Percentiles rank a stretch among this genome's conserved stretches.
These are phyloP conservation scores for Melanchra persicariae DNA, from an alignment of 2,888 invertebrate genomes.

Conservation along the genomic window DNA sequence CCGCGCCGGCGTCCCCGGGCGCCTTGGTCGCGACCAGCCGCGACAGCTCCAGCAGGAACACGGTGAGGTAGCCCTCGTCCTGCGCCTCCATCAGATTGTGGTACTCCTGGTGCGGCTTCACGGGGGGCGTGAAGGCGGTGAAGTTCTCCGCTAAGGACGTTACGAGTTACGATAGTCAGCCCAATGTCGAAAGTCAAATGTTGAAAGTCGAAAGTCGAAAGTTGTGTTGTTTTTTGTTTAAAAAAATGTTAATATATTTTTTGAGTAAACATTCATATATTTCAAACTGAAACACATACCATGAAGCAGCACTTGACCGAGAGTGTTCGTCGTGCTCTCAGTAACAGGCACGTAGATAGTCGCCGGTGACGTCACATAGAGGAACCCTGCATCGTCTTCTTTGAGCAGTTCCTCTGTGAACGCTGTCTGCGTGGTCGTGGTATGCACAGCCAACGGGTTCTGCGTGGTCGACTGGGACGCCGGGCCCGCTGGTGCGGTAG, in stretches of 20 bases:
- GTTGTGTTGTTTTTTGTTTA: too few relatives aligned
- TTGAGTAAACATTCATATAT: too few relatives aligned
- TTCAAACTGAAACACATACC: neutral
- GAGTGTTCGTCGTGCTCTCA: neutral
- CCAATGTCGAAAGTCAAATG: neutral
- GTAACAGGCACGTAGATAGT: neutral
- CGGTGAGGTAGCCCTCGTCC: neutral
- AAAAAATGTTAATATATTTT: too few relatives aligned
- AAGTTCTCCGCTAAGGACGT: neutral
- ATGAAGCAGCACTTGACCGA: neutral
- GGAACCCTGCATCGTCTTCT: neutral
- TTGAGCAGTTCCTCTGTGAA: neutral
- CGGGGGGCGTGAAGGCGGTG: neutral
- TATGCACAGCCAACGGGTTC: accelerated
- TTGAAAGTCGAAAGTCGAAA: too few relatives aligned
- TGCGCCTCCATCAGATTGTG: neutral
- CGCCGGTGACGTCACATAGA: neutral
- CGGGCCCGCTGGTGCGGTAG: accelerated
- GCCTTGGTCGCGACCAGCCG: neutral
- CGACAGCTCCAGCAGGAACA: neutral
- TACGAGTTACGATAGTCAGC: too few relatives aligned
- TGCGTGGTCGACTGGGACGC: neutral
- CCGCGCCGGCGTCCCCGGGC: neutral
- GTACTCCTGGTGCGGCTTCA: accelerated
- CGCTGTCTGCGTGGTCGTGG: neutral